Percentiles rank a stretch among this genome's conserved stretches.
Evolutionary conservation across 2,888 invertebrate species (phyloP).

Genomic region (Mycalesis mineus): DNA sequence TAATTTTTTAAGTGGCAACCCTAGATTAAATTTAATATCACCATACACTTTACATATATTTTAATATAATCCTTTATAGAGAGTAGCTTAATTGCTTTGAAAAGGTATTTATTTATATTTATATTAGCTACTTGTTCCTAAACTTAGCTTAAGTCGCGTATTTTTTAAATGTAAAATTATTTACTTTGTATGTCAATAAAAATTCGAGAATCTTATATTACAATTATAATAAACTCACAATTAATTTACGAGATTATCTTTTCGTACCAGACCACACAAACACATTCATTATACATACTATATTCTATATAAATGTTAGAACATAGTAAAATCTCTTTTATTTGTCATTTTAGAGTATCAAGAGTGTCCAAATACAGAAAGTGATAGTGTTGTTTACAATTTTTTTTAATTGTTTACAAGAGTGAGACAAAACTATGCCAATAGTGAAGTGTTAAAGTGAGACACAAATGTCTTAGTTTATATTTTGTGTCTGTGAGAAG

Average conservation of each 20-base stretch:
- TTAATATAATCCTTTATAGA: no score
- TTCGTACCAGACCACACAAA: background rate
- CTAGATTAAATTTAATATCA: background rate
- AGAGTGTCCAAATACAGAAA: background rate
- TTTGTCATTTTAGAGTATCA: background rate
- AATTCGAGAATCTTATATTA: slow-evolving; percentile 1
- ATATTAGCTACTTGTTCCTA: background rate
- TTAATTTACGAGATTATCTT: background rate
- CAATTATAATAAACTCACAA: background rate
- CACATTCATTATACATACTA: background rate
- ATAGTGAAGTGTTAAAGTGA: background rate
- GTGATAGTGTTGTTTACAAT: background rate
- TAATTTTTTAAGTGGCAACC: background rate
- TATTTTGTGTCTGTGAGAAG: no score
- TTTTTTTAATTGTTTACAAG: background rate
- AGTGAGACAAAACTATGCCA: background rate
- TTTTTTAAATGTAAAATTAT: background rate
- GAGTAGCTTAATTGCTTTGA: background rate
- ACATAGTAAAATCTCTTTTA: background rate
- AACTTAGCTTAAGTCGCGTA: background rate
- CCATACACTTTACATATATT: no score
- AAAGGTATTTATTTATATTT: background rate
- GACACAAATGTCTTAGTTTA: background rate
- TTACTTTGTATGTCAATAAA: background rate
- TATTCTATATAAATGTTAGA: background rate